phyloP scores from a whole-genome alignment of 2,888 invertebrate genomes.

The Trichogramma evanescens region DNA sequence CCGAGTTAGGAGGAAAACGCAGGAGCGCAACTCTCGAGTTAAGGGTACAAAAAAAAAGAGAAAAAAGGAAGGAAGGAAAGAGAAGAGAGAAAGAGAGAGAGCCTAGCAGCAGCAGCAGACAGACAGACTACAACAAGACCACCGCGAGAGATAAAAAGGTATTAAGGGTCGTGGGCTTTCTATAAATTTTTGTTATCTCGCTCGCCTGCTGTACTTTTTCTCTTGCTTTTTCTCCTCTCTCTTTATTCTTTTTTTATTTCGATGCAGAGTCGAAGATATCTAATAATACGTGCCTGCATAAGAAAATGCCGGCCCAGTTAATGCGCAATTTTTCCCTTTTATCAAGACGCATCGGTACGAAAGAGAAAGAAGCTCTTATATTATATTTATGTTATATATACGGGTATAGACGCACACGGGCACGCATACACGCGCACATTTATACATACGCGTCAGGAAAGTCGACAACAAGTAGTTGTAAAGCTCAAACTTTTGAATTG shows the following conservation, averaged over 20 bases:
- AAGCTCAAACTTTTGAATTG: neutral
- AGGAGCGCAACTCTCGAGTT: neutral
- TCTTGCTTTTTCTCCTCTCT: neutral
- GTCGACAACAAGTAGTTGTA: too few relatives aligned
- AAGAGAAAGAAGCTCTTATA: neutral
- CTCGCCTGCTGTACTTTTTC: neutral
- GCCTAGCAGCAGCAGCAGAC: neutral
- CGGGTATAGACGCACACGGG: too few relatives aligned
- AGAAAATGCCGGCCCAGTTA: neutral
- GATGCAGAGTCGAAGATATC: neutral
- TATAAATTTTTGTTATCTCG: constrained; percentile 20
- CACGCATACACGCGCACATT: too few relatives aligned
- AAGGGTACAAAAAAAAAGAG: neutral
- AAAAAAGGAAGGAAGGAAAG: neutral
- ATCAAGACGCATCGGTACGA: neutral
- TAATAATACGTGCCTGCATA: too few relatives aligned
- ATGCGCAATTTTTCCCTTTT: neutral
- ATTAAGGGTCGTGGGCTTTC: constrained; percentile 13
- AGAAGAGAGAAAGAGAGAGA: neutral
- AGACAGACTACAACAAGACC: constrained; percentile 4
- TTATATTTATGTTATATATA: too few relatives aligned
- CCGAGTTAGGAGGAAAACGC: neutral
- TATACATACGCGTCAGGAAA: too few relatives aligned
- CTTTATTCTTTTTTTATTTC: neutral
- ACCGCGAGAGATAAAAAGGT: constrained; percentile 15